A percentile compares a stretch with the other conserved stretches of the same genome.
phyloP scores from a whole-genome alignment of 1,140 invertebrate species.

The Pogonomyrmex californicus region DNA sequence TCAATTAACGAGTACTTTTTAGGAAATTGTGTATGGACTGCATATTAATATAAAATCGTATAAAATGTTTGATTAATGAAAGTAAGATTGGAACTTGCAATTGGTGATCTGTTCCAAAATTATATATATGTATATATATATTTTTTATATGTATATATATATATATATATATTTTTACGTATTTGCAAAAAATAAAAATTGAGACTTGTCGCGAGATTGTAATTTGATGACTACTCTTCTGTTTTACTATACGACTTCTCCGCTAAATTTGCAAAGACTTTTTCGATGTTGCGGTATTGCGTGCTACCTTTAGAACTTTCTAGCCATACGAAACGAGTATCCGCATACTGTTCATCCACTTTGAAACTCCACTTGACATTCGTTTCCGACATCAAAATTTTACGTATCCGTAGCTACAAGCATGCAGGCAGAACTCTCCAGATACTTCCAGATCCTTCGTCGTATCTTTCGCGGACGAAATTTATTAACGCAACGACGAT shows the following conservation, averaged over 20 bases:
- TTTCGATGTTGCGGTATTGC: conserved; percentile 42
- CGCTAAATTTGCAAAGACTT: conserved; percentile 22
- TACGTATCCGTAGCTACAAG: conserved; percentile 55
- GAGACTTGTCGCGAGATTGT: background rate
- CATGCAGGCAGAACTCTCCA: conserved; percentile 9
- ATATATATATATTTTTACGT: background rate
- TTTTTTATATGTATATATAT: background rate
- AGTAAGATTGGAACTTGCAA: background rate
- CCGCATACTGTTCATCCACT: conserved; percentile 58
- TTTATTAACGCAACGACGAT: conserved; percentile 55
- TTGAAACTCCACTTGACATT: conserved; percentile 52
- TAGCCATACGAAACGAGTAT: conserved; percentile 41
- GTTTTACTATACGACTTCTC: conserved; percentile 1
- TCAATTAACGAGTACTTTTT: background rate
- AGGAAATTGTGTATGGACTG: background rate
- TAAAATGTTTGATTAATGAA: background rate
- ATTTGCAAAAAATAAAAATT: too few relatives aligned
- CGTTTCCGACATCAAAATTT: conserved; percentile 58
- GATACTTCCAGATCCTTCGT: conserved; percentile 9
- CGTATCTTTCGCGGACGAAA: conserved; percentile 53
- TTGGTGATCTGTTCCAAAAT: conserved; percentile 23
- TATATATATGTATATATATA: background rate
- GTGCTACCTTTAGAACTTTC: conserved; percentile 38
- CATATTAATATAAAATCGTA: background rate
- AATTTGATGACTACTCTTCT: conserved; percentile 8